Evolutionary conservation across 2,888 invertebrate species (phyloP).

Genomic region (Auanema freiburgensis): DNA sequence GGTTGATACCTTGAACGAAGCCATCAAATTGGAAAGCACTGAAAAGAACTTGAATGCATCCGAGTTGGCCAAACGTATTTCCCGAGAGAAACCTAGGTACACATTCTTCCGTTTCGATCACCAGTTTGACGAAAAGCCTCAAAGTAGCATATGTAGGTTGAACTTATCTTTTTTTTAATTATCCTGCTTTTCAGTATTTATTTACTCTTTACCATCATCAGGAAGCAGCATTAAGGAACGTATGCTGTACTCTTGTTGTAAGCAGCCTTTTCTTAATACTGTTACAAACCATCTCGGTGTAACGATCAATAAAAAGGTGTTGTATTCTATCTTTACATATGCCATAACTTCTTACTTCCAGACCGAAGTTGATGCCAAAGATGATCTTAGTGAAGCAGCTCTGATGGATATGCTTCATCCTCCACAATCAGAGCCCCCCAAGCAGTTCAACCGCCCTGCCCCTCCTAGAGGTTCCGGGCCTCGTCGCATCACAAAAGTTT

Average conservation of each 20-base stretch:
- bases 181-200: slow-evolving; percentile 77
- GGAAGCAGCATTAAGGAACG: slow-evolving; percentile 89
- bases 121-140: slow-evolving; percentile 86
- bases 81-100: slow-evolving; percentile 75
- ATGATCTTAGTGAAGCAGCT: slow-evolving; percentile 86
- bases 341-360: slow-evolving; percentile 44
- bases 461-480: slow-evolving; percentile 73
- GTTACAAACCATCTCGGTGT: slow-evolving; percentile 78
- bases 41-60: slow-evolving; percentile 74
- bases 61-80: slow-evolving; percentile 79
- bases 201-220: slow-evolving; percentile 98
- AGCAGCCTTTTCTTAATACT: slow-evolving; percentile 83
- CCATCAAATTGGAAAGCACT: slow-evolving; percentile 80
- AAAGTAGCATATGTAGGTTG: slow-evolving; percentile 77
- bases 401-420: slow-evolving; percentile 84
- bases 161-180: background rate
- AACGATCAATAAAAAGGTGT: slow-evolving; percentile 82
- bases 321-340: background rate
- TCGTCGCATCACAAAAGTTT: slow-evolving; percentile 59
- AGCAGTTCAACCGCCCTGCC: slow-evolving; percentile 93
- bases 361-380: slow-evolving; percentile 81
- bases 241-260: slow-evolving; percentile 98
- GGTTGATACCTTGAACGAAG: slow-evolving; percentile 81
- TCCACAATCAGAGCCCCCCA: slow-evolving; percentile 64
- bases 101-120: slow-evolving; percentile 83